phyloP scores from a whole-genome alignment of 2,888 invertebrate genomes.

The Clistopyga incitator region DNA sequence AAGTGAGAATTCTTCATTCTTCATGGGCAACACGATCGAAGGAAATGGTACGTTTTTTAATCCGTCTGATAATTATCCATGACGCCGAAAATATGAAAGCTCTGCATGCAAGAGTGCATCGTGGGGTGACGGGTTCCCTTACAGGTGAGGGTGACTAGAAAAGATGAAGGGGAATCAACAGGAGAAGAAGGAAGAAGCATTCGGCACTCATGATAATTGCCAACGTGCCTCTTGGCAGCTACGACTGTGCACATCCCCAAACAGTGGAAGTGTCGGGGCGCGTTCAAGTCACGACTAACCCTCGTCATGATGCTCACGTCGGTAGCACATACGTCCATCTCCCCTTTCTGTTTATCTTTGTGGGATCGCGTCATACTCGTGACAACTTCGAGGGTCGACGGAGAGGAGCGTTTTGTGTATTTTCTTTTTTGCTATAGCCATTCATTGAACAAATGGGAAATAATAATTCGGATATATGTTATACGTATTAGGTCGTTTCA shows the following conservation, averaged over 20 bases:
- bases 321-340: constrained; percentile 27
- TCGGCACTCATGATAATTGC: constrained; percentile 68
- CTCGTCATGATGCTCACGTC: constrained; percentile 16
- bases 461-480: no score
- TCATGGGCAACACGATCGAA: no score
- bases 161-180: constrained; percentile 30
- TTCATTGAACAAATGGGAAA: constrained; percentile 3
- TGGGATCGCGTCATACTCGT: constrained; percentile 35
- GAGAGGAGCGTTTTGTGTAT: neutral
- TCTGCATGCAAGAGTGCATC: constrained; percentile 1
- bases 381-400: constrained; percentile 21
- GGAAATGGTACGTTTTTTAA: no score
- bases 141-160: constrained; percentile 43
- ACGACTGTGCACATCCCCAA: constrained; percentile 11
- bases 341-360: constrained; percentile 57
- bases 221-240: constrained; percentile 63
- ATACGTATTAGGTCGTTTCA: no score
- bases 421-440: constrained; percentile 1
- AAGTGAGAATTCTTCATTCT: no score
- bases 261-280: constrained; percentile 34
- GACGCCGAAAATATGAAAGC: neutral
- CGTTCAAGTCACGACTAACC: constrained; percentile 29
- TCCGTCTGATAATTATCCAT: no score
- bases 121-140: constrained; percentile 11
- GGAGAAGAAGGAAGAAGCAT: constrained; percentile 36